phyloP scores from a whole-genome alignment of 1,140 invertebrate genomes.

The Cydia splendana region DNA sequence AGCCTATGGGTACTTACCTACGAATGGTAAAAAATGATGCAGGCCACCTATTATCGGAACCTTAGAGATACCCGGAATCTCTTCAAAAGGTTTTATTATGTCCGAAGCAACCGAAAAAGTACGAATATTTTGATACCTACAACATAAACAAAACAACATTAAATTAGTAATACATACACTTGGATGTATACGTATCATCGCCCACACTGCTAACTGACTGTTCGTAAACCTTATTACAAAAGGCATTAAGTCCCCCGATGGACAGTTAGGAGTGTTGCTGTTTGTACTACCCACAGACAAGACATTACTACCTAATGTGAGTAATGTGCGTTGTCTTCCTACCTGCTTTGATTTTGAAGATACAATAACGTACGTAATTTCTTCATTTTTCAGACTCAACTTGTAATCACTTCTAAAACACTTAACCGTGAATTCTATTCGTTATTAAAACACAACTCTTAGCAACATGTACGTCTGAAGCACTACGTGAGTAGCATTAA shows the following conservation, averaged over 20 bases:
- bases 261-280: no score
- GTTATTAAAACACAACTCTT: conserved; percentile 8
- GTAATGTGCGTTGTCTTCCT: neutral
- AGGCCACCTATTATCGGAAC: conserved; percentile 61
- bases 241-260: no score
- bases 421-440: neutral
- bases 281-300: no score
- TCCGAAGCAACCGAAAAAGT: conserved; percentile 25
- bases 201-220: no score
- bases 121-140: conserved; percentile 27
- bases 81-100: conserved; percentile 49
- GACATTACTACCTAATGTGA: no score
- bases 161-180: neutral
- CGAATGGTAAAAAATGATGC: conserved; percentile 61
- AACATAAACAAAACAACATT: neutral
- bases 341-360: conserved; percentile 9
- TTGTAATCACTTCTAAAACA: neutral
- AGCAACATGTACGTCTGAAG: neutral
- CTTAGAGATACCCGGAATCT: conserved; percentile 60
- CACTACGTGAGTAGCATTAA: neutral
- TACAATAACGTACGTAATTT: neutral
- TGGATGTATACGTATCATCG: no score
- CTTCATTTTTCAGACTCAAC: neutral
- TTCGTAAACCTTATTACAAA: no score
- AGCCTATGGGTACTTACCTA: conserved; percentile 50